Base-by-base conservation (phyloP, 2,797 vertebrate genomes). In the Pyrocephalus nanus region DNA sequence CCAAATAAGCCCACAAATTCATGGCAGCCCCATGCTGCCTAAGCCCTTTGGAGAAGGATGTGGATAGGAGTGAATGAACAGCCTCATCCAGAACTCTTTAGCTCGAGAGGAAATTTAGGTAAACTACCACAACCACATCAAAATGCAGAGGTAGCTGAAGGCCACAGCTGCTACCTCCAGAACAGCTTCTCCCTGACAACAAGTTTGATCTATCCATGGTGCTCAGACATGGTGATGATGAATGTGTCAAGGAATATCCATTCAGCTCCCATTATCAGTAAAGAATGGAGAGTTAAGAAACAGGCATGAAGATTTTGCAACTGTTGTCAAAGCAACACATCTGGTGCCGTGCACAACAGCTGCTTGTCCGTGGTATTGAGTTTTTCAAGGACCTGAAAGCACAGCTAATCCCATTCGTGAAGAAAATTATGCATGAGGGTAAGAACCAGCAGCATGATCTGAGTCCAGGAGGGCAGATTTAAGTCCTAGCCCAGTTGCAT, bases 11-110 rank as follows among this genome's bases (percentile, higher is more conserved):
- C 7, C 47, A 20, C 29, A 43, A 32, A 66, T 34, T 38, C 36
- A 73, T 8, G 2, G n/a, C 21, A 67, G 20, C 7, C 55, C 11
- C 0, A 0, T 11, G 6, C 14, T 66, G 53, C 9, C 9, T 22
- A 19, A 48, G 26, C 80, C 34, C 22, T n/a, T 42, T 19, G 26
- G 11, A 88, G 20, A 43, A 90, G 64, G 16, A 12, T 34, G 30
- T 11, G 3, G 6, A 4, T 30, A 9, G 27, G 20, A 64, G 6
- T 12, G 34, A 78, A 13, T 11, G 38, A 36, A 32, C 0, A 4
- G 15, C 19, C 79, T 74, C 17, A 34, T 15, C 4, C 10, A 57
- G 32, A 12, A 40, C 9, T 18, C 12, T 85, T 60, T 36, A 54
- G 19, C 6, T 34, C 23, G 17, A 62, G 72, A 58, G 13, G 30